Evolutionary conservation across 2,113 vertebrate genomes (phyloP).

Genomic region (Helogale parvula): DNA sequence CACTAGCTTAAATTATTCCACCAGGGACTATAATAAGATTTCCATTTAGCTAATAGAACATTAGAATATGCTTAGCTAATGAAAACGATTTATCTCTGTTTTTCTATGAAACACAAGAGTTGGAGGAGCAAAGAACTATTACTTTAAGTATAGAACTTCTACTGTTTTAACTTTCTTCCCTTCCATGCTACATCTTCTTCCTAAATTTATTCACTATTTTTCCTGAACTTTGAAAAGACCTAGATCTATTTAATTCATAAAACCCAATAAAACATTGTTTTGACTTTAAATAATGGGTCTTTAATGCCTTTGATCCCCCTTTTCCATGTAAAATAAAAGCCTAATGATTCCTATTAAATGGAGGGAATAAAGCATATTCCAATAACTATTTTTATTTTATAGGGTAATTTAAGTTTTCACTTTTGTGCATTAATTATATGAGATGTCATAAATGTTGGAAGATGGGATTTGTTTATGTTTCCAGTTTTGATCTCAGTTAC

Average conservation of each 20-base stretch:
- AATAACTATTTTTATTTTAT: conserved; percentile 69
- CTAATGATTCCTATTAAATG: conserved; percentile 68
- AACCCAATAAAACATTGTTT: conserved; percentile 71
- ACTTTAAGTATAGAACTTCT: conserved; percentile 53
- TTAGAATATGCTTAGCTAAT: conserved; percentile 75
- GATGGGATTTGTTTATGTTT: conserved; percentile 39
- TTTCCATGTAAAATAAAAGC: conserved; percentile 65
- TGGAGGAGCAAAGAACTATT: neutral
- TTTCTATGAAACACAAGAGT: conserved; percentile 63
- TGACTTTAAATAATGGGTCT: conserved; percentile 68
- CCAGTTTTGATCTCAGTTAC: conserved; percentile 35
- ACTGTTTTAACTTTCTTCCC: conserved; percentile 52
- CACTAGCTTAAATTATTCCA: conserved; percentile 72
- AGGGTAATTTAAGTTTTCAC: conserved; percentile 64
- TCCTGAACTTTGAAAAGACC: conserved; percentile 67
- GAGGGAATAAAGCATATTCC: conserved; percentile 52
- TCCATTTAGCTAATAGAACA: conserved; percentile 69
- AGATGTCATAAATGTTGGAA: conserved; percentile 37
- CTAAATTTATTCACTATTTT: conserved; percentile 64
- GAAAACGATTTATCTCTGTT: conserved; percentile 74
- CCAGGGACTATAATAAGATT: conserved; percentile 58
- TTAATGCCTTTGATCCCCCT: conserved; percentile 66
- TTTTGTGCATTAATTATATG: conserved; percentile 66
- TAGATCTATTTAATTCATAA: conserved; percentile 66
- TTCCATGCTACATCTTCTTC: conserved; percentile 34